Evolutionary conservation across 2,888 invertebrate genomes (phyloP), one percentile per base, ranked within the genome.

Genomic region (Himalopsyche kuldschensis): DNA sequence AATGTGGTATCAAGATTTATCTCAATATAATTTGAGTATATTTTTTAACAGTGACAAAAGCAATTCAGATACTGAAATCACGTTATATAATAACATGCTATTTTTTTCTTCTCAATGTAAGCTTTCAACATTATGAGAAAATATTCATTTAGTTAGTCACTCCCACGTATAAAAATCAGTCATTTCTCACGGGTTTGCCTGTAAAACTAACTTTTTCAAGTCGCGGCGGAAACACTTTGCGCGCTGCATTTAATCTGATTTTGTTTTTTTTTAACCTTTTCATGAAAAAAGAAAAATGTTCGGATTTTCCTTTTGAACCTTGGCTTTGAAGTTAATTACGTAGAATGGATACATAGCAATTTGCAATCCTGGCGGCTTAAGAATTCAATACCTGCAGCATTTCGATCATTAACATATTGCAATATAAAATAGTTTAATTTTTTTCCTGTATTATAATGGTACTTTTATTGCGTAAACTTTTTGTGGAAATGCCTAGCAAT

Each of bases 231-330:
- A 82, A 79, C 81, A 82, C 80, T 84, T 84, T 84, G 79, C 82
- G 79, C 82, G 80, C 69, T 82, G 79, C 82, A 84, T 84, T 78
- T 84, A 81, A 82, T 82, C 81, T 76, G 82, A 84, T 84, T 84
- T 82, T 35, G 75, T 78, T 75, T 81, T 75, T 81, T 81, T 69
- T 81, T 80, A 75, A 55, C 17, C 55, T 48, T 76, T 81, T 55
- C 55, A 32, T 35, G n/a, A 35, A 76, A 76, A 76, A 31, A 76
- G 76, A 76, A 76, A 32, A 76, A 35, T 35, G 76, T 76, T 76
- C 76, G 35, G 76, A 41, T 41, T 76, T 41, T 76, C 41, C 11
- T 30, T 69, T 69, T 69, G 69, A 69, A 69, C 69, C 69, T 27
- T 69, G 69, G 69, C 69, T 69, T 69, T 69, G 69, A 69, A 69